Conservation (phyloP, 2,797 vertebrate genomes). For the Parambassis ranga region DNA sequence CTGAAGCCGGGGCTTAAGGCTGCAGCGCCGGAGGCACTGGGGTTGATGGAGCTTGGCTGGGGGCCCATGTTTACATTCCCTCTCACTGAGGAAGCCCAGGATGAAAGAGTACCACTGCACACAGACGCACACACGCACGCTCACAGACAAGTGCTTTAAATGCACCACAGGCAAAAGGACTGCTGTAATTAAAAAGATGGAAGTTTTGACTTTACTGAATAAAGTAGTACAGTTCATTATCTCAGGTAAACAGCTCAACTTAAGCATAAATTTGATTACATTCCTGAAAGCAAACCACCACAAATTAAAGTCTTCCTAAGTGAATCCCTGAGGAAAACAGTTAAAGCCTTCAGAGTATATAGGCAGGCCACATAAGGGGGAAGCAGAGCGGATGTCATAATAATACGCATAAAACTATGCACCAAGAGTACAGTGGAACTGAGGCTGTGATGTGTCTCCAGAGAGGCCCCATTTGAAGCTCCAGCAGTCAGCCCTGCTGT, state of each 20-base stretch:
- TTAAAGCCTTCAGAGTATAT: constrained; percentile 16
- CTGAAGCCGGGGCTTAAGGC: constrained; percentile 29
- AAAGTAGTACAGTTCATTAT: not conserved
- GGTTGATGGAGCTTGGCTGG: constrained; percentile 76
- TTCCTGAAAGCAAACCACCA: constrained; percentile 46
- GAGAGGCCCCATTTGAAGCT: constrained; percentile 59
- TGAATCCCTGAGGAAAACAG: constrained; percentile 38
- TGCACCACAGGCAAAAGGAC: constrained; percentile 9
- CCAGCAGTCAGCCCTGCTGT: constrained; percentile 72
- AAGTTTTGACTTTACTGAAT: constrained; percentile 13
- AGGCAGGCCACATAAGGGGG: constrained; percentile 40
- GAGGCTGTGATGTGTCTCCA: constrained; percentile 63
- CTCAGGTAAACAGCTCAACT: constrained; percentile 10
- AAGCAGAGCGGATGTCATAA: constrained; percentile 60
- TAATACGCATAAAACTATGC: constrained; percentile 55
- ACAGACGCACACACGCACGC: constrained; percentile 46
- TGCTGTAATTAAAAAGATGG: constrained; percentile 10
- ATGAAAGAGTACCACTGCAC: constrained; percentile 87
- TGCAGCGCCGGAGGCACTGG: constrained; percentile 33
- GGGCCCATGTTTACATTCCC: constrained; percentile 94
- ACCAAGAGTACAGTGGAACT: constrained; percentile 27
- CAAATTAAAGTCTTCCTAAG: constrained; percentile 57
- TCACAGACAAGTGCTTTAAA: constrained; percentile 4
- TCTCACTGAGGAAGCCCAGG: constrained; percentile 89
- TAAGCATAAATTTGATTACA: constrained; percentile 37